Percentiles rank a stretch among this genome's conserved stretches.
Conservation (phyloP, 2,113 vertebrate genomes). For the Corapipo altera region DNA sequence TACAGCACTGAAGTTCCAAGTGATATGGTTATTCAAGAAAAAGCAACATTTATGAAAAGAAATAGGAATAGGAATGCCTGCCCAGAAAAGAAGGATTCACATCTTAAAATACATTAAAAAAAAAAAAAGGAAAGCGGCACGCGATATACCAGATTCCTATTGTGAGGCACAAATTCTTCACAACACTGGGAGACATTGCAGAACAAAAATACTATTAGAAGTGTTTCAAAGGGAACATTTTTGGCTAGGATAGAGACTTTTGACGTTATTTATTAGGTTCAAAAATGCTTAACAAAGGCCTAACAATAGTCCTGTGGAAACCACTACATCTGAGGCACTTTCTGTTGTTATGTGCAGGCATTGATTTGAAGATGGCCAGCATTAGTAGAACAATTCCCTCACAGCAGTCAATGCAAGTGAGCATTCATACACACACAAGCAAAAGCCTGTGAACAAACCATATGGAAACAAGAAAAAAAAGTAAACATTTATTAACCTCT, state of each 20-base stretch:
- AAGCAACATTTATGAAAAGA: background rate
- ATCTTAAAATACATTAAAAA: background rate
- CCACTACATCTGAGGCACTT: slow-evolving; percentile 82
- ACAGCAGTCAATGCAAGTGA: slow-evolving; percentile 78
- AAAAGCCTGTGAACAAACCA: slow-evolving; percentile 81
- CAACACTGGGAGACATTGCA: slow-evolving; percentile 78
- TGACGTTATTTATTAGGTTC: slow-evolving; percentile 90
- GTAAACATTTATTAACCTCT: slow-evolving; percentile 83
- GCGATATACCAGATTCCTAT: slow-evolving; percentile 79
- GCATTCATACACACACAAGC: slow-evolving; percentile 73
- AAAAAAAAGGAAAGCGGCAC: slow-evolving; percentile 68
- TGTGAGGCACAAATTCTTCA: slow-evolving; percentile 82
- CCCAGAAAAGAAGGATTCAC: background rate
- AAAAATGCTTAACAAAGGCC: slow-evolving; percentile 81
- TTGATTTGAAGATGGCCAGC: slow-evolving; percentile 77
- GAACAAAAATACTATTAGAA: slow-evolving; percentile 90
- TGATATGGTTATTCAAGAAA: background rate
- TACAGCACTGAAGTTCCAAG: background rate
- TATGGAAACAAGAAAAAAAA: slow-evolving; percentile 71
- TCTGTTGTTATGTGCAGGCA: slow-evolving; percentile 77
- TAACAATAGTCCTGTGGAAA: slow-evolving; percentile 82
- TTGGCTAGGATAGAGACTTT: slow-evolving; percentile 85
- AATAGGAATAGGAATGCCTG: background rate
- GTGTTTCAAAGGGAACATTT: slow-evolving; percentile 87
- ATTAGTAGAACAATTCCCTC: slow-evolving; percentile 79